These are phyloP conservation scores for Macrocentrus cingulum DNA, from an alignment of 1,140 invertebrate genomes.

Conservation along the genomic window DNA sequence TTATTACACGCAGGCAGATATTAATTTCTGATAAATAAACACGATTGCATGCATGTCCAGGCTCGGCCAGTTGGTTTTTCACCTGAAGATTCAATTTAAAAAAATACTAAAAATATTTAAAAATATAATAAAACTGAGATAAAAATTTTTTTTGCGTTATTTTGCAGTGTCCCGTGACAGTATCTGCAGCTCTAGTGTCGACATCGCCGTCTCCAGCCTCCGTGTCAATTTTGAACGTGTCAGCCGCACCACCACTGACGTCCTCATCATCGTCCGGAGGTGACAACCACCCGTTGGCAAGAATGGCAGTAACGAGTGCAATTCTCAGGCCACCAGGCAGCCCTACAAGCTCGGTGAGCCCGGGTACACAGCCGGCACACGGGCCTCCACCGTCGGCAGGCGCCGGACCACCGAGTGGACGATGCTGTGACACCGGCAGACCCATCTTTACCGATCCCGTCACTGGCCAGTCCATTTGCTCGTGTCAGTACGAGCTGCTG, in stretches of 20 bases:
- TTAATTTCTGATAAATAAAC: no score
- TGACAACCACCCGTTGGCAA: conserved; percentile 49
- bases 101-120: no score
- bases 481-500: conserved; percentile 80
- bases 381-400: conserved; percentile 59
- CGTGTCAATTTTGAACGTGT: conserved; percentile 50
- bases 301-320: conserved; percentile 58
- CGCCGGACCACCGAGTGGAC: conserved; percentile 49
- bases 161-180: conserved; percentile 57
- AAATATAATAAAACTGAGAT: conserved; percentile 2
- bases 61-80: no score
- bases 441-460: conserved; percentile 90
- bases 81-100: no score
- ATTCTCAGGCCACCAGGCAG: conserved; percentile 52
- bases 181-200: conserved; percentile 63
- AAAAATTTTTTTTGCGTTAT: conserved; percentile 2
- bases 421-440: conserved; percentile 89
- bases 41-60: no score
- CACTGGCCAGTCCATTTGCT: conserved; percentile 89
- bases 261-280: conserved; percentile 42
- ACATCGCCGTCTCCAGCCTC: conserved; percentile 62
- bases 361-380: conserved; percentile 55
- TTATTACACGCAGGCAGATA: no score
- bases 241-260: conserved; percentile 41
- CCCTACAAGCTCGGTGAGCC: conserved; percentile 52